Conservation (phyloP, 1,140 invertebrate genomes). For the Centruroides vittatus region DNA sequence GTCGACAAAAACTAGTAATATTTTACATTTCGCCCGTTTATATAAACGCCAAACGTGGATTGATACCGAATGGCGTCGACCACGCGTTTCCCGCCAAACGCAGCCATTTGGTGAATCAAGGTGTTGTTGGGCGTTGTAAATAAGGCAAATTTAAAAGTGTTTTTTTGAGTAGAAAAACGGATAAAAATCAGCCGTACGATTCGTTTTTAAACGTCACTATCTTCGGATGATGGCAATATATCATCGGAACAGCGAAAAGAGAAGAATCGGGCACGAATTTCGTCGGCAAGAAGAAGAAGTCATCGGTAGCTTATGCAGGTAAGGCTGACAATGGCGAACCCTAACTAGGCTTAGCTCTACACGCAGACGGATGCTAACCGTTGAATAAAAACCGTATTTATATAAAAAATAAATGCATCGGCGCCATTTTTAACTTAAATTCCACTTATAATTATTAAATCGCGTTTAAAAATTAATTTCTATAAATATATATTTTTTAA, state of each 20-base stretch:
- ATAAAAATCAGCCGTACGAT: neutral
- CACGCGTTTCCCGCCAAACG: slow-evolving; percentile 16
- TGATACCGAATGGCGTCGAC: neutral
- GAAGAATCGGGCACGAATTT: slow-evolving; percentile 24
- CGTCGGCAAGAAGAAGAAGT: slow-evolving; percentile 29
- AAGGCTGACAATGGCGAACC: slow-evolving; percentile 6
- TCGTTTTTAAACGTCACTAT: neutral
- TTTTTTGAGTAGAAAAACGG: neutral
- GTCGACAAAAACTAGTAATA: no score
- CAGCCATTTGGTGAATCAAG: slow-evolving; percentile 11
- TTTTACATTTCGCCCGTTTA: no score
- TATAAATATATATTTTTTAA: no score
- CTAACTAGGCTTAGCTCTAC: no score
- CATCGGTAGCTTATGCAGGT: slow-evolving; percentile 30
- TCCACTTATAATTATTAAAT: neutral
- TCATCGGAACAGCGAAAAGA: slow-evolving; percentile 24
- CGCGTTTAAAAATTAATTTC: no score
- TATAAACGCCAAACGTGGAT: neutral
- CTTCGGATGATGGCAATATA: slow-evolving; percentile 24
- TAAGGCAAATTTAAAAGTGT: neutral
- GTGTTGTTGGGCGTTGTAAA: slow-evolving; percentile 1
- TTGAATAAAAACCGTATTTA: no score
- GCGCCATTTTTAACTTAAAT: neutral
- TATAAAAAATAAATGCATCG: no score
- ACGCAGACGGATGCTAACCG: no score